Conservation (phyloP, 1,140 invertebrate species). For the Trachelipus rathkii region DNA sequence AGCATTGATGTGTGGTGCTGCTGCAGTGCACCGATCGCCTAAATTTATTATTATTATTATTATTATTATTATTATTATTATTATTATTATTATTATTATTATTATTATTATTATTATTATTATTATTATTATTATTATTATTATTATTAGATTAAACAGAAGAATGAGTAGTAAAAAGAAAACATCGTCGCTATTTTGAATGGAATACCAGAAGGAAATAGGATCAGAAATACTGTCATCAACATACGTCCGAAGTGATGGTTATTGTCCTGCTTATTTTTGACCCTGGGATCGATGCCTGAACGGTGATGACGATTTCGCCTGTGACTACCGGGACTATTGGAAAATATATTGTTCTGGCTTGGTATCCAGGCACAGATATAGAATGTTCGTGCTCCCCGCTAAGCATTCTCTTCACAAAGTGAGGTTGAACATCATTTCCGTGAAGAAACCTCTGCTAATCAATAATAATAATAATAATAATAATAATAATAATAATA, state of each 20-base stretch:
- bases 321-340: slow-evolving; percentile 79
- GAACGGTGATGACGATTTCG: slow-evolving; percentile 71
- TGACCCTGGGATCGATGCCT: slow-evolving; percentile 76
- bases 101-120: too few relatives aligned
- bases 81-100: too few relatives aligned
- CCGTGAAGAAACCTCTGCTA: not conserved
- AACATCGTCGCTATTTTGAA: too few relatives aligned
- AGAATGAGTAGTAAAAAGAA: too few relatives aligned
- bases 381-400: slow-evolving; percentile 41
- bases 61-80: too few relatives aligned
- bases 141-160: too few relatives aligned
- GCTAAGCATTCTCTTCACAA: slow-evolving; percentile 45
- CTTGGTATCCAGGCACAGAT: slow-evolving; percentile 45
- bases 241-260: slow-evolving; percentile 38
- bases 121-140: too few relatives aligned
- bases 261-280: slow-evolving; percentile 69
- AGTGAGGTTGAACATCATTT: not conserved
- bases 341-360: slow-evolving; percentile 70
- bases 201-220: too few relatives aligned
- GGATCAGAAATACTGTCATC: too few relatives aligned
- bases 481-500: not conserved
- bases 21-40: slow-evolving; percentile 88
- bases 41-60: slow-evolving; percentile 43
- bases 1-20: slow-evolving; percentile 85
- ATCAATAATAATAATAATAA: too few relatives aligned